Percentiles rank a stretch among this genome's conserved stretches.
Evolutionary conservation across 2,888 invertebrate species (phyloP).

Genomic region (Xestoiulus laeticollis): DNA sequence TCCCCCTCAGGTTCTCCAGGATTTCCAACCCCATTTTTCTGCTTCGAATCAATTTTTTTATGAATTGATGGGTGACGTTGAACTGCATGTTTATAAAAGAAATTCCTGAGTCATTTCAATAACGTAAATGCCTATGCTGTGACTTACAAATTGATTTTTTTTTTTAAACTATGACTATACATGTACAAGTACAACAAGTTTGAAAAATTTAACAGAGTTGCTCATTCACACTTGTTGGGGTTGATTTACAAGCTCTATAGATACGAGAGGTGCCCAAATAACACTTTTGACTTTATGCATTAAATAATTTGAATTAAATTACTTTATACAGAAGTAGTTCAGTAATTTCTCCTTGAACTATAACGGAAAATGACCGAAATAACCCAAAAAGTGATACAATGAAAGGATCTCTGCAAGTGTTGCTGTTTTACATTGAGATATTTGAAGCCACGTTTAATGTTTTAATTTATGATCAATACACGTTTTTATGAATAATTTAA

Average conservation of each 20-base stretch:
- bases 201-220: background rate
- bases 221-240: background rate
- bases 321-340: too few species aligned
- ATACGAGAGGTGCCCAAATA: background rate
- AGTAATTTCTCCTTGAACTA: too few species aligned
- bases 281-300: background rate
- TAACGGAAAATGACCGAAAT: background rate
- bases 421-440: background rate
- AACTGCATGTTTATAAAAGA: conserved; percentile 36
- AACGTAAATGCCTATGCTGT: conserved; percentile 28
- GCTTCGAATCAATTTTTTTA: conserved; percentile 40
- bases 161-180: conserved; percentile 3
- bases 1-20: background rate
- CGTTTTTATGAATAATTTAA: conserved; percentile 7
- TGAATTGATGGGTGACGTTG: conserved; percentile 43
- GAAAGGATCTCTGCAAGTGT: background rate
- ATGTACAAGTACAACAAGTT: background rate
- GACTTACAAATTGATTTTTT: conserved; percentile 40
- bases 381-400: background rate
- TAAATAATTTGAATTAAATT: background rate
- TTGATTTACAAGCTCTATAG: background rate
- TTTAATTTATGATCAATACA: conserved; percentile 5
- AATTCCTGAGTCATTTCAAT: conserved; percentile 41
- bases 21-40: conserved; percentile 14
- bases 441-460: background rate